phyloP scores from a whole-genome alignment of 2,797 vertebrate genomes.

The Hypotaenidia philippensis region DNA sequence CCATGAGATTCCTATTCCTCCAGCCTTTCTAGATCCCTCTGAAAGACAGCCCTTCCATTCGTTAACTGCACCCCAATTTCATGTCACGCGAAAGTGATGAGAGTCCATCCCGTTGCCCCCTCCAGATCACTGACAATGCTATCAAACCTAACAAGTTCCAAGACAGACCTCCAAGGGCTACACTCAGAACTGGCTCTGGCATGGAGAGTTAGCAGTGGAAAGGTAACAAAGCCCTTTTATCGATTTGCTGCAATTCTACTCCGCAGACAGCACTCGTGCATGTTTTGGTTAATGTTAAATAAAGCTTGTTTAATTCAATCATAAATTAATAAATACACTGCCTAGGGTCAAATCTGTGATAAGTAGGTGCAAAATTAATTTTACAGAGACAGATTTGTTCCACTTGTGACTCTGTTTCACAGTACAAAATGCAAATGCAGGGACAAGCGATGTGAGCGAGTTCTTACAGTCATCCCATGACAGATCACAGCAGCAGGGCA shows the following conservation, averaged over 20 bases:
- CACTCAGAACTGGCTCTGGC: background rate
- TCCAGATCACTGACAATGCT: background rate
- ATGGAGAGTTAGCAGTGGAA: background rate
- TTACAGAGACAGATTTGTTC: background rate
- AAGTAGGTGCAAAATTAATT: background rate
- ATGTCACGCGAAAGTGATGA: accelerated
- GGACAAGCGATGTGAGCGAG: background rate
- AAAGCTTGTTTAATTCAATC: background rate
- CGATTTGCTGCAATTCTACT: background rate
- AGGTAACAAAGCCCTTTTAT: background rate
- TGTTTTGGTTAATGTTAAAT: background rate
- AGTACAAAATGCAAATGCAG: background rate
- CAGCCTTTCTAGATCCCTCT: accelerated
- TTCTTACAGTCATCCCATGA: background rate
- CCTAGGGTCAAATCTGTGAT: background rate
- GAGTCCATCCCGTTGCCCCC: background rate
- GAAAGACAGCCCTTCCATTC: background rate
- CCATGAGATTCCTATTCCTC: background rate
- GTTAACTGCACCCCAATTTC: no score
- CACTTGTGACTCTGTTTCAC: background rate
- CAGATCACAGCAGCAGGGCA: background rate
- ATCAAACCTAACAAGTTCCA: background rate
- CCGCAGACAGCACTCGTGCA: background rate
- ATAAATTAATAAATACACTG: background rate
- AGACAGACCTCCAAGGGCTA: accelerated